A percentile compares a stretch with the other conserved stretches of the same genome.
Conservation (phyloP, 2,797 vertebrate genomes). For the Fistularia tabacaria region DNA sequence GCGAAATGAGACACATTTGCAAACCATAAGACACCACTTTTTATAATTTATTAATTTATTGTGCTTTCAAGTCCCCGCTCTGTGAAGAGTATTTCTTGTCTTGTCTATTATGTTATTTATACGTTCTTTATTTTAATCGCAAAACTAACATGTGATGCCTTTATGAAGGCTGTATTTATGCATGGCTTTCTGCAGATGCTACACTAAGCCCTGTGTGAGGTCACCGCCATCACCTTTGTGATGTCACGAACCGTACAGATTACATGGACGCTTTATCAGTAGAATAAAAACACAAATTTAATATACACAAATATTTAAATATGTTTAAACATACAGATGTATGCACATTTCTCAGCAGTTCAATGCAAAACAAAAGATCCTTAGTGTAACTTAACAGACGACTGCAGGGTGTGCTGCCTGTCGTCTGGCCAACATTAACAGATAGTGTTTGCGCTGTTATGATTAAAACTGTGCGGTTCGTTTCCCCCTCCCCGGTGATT, state of each 20-base stretch:
- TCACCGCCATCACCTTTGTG: neutral
- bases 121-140: too few species aligned
- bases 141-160: too few species aligned
- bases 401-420: slow-evolving; percentile 25
- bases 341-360: slow-evolving; percentile 70
- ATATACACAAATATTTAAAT: slow-evolving; percentile 74
- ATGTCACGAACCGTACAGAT: slow-evolving; percentile 82
- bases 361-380: slow-evolving; percentile 51
- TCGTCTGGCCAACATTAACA: slow-evolving; percentile 36
- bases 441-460: slow-evolving; percentile 33
- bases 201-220: too few species aligned
- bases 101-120: too few species aligned
- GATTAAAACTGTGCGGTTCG: slow-evolving; percentile 24
- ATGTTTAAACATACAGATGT: slow-evolving; percentile 64
- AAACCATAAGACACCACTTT: too few species aligned
- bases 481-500: slow-evolving; percentile 32
- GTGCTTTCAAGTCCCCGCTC: too few species aligned
- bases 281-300: slow-evolving; percentile 74
- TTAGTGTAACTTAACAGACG: slow-evolving; percentile 45
- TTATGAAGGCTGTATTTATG: too few species aligned
- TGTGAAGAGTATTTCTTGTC: too few species aligned
- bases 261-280: slow-evolving; percentile 79
- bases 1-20: too few species aligned
- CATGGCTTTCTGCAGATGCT: too few species aligned
- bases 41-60: too few species aligned